Evolutionary conservation across 2,113 vertebrate species (phyloP).

Genomic region (Phasianus colchicus): DNA sequence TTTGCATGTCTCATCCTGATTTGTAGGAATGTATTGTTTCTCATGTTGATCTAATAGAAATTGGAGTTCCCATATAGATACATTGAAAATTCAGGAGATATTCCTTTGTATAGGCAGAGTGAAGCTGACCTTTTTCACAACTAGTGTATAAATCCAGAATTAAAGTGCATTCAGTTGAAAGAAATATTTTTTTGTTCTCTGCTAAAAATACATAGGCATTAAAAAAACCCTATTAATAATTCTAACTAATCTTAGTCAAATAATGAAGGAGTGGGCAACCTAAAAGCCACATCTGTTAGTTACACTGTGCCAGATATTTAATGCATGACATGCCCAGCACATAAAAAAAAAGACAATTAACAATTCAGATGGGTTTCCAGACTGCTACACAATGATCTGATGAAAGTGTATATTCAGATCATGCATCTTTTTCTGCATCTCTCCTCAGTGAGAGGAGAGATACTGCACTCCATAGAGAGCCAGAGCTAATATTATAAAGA

Average conservation of each 20-base stretch:
- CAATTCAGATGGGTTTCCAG: constrained; percentile 9
- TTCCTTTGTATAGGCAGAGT: not conserved
- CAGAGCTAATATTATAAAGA: not conserved
- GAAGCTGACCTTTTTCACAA: not conserved
- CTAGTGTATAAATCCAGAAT: not conserved
- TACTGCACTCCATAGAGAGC: not conserved
- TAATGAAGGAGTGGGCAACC: not conserved
- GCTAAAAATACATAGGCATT: not conserved
- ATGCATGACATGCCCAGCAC: not conserved
- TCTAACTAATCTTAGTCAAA: not conserved
- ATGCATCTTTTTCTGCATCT: not conserved
- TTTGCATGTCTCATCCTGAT: not conserved
- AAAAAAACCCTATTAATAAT: not conserved
- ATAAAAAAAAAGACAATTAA: not conserved
- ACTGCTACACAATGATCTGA: not conserved
- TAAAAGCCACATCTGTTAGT: not conserved
- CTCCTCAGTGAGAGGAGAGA: not conserved
- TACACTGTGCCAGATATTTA: constrained; percentile 12
- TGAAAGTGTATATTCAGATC: not conserved
- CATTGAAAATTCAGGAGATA: not conserved
- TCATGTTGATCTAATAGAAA: not conserved
- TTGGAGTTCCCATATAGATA: not conserved
- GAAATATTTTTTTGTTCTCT: not conserved
- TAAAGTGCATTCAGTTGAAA: not conserved
- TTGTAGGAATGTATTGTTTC: not conserved